Percentiles rank a stretch among this genome's conserved stretches.
Conservation (phyloP, 2,113 vertebrate species). For the Lanius ludovicianus region DNA sequence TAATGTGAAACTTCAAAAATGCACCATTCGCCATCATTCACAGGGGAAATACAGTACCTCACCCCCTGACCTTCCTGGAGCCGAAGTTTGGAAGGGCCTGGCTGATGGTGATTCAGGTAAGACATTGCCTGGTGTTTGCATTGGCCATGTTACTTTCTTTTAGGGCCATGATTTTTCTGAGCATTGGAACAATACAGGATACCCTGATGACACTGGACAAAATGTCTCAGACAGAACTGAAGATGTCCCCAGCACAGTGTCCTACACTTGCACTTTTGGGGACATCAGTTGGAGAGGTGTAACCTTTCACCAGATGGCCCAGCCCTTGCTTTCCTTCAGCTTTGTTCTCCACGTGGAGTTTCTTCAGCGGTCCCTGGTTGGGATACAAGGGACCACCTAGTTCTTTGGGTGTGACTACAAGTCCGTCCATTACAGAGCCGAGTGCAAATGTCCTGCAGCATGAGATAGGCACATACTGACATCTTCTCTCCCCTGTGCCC, state of each 20-base stretch:
- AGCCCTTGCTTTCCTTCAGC: neutral
- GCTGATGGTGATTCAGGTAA: neutral
- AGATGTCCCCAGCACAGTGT: neutral
- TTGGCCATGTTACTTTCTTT: neutral
- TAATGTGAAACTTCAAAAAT: neutral
- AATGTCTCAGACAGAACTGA: neutral
- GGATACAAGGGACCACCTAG: neutral
- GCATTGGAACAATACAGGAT: neutral
- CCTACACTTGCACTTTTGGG: neutral
- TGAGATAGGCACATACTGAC: neutral
- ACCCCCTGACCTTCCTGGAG: neutral
- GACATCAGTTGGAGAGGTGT: neutral
- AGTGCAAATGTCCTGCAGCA: neutral
- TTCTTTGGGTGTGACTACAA: neutral
- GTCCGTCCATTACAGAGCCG: neutral
- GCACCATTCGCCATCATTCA: conserved; percentile 15
- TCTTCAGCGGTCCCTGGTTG: neutral
- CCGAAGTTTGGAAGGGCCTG: neutral
- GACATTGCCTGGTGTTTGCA: neutral
- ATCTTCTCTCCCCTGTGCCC: neutral
- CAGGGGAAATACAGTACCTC: conserved; percentile 8
- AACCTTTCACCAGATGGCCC: neutral
- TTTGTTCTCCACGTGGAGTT: neutral
- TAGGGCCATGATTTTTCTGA: neutral
- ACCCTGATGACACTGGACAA: accelerated